These are phyloP conservation scores for Lepidostoma basale DNA, from an alignment of 1,140 invertebrate species.

Conservation along the genomic window DNA sequence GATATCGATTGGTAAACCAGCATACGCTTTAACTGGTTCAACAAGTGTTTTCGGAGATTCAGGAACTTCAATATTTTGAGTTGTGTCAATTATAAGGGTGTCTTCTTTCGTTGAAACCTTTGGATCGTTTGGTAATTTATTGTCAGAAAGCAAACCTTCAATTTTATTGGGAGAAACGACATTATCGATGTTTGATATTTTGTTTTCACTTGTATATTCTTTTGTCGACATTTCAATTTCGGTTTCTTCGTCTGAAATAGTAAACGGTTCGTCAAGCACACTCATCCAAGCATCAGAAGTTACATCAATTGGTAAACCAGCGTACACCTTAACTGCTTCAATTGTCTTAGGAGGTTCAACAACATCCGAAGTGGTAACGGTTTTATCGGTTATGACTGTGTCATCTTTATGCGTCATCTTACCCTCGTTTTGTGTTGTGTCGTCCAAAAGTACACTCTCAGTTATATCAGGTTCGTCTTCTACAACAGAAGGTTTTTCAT, in stretches of 20 bases:
- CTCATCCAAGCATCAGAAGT: slow-evolving; percentile 51
- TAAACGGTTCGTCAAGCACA: slow-evolving; percentile 61
- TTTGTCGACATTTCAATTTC: background rate
- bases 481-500: too few relatives aligned
- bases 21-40: slow-evolving; percentile 20
- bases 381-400: background rate
- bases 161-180: background rate
- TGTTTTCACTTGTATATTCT: background rate
- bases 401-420: background rate
- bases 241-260: slow-evolving; percentile 49
- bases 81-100: too few relatives aligned
- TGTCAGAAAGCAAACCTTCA: background rate
- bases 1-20: slow-evolving; percentile 57
- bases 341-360: background rate
- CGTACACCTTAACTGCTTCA: slow-evolving; percentile 44
- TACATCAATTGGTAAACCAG: slow-evolving; percentile 50
- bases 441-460: background rate
- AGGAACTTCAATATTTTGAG: too few relatives aligned
- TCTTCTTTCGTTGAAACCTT: background rate
- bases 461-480: background rate
- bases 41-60: too few relatives aligned
- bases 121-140: background rate
- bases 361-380: too few relatives aligned
- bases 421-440: background rate
- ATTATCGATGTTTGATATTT: background rate